Evolutionary conservation across 2,113 vertebrate species (phyloP).

Genomic region (Phalacrocorax carbo): DNA sequence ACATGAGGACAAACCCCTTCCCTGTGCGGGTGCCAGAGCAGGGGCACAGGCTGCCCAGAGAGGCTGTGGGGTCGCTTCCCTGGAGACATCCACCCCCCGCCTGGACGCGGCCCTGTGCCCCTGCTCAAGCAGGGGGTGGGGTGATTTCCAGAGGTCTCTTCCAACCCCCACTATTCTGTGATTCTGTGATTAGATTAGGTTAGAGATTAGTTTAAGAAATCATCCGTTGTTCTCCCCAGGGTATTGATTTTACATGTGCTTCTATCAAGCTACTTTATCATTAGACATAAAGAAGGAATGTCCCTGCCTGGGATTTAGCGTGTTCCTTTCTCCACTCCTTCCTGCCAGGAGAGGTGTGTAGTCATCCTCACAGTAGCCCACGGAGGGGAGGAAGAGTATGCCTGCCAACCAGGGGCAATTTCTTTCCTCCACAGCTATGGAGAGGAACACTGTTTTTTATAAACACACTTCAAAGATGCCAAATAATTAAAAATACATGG

Average conservation of each 20-base stretch:
- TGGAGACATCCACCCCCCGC: too few relatives aligned
- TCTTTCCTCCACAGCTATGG: neutral
- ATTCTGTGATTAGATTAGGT: neutral
- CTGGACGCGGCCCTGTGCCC: too few relatives aligned
- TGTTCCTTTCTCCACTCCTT: neutral
- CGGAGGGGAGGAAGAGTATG: neutral
- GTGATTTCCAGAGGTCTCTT: too few relatives aligned
- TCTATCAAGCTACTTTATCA: neutral
- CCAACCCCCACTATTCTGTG: too few relatives aligned
- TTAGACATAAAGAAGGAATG: neutral
- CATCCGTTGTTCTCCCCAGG: neutral
- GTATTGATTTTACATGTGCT: neutral
- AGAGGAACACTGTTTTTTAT: constrained; percentile 17
- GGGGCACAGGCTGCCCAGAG: too few relatives aligned
- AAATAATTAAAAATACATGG: constrained; percentile 80
- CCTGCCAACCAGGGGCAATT: neutral
- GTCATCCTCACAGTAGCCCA: neutral
- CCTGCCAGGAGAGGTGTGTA: neutral
- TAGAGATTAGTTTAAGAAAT: neutral
- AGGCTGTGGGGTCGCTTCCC: too few relatives aligned
- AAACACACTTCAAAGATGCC: constrained; percentile 75
- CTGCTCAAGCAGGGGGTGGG: too few relatives aligned
- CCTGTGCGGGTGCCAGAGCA: too few relatives aligned
- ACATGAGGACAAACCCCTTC: too few relatives aligned
- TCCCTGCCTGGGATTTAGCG: neutral